A percentile compares a stretch with the other conserved stretches of the same genome.
These are phyloP conservation scores for Stenopsyche tienmushanensis DNA, from an alignment of 1,140 invertebrate genomes.

Conservation along the genomic window DNA sequence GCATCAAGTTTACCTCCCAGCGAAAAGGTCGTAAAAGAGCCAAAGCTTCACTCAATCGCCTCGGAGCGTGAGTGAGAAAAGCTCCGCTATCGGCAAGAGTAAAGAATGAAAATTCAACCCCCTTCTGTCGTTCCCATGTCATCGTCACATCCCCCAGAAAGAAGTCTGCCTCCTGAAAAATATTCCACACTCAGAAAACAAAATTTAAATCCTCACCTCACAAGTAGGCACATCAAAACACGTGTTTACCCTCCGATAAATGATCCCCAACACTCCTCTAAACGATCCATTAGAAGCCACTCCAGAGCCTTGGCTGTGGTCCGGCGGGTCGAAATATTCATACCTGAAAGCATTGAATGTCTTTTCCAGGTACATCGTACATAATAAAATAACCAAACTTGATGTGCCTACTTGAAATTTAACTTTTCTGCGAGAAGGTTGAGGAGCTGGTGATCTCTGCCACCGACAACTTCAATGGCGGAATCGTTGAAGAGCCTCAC, in stretches of 20 bases:
- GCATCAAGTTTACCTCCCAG: constrained; percentile 67
- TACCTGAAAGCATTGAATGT: constrained; percentile 56
- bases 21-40: constrained; percentile 69
- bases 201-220: neutral
- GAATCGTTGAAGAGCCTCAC: constrained; percentile 62
- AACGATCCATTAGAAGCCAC: constrained; percentile 63
- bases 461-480: constrained; percentile 62
- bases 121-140: constrained; percentile 65
- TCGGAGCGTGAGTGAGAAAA: constrained; percentile 69
- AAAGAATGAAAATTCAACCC: constrained; percentile 70
- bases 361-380: constrained; percentile 13
- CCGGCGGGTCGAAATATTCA: constrained; percentile 67
- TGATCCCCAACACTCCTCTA: constrained; percentile 66
- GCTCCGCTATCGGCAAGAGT: constrained; percentile 70
- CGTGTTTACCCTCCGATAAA: constrained; percentile 61
- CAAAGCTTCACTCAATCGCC: constrained; percentile 66
- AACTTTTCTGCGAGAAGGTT: constrained; percentile 61
- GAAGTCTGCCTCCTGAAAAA: constrained; percentile 63
- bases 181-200: constrained; percentile 2
- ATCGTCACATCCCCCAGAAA: constrained; percentile 69
- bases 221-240: neutral
- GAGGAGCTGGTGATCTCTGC: constrained; percentile 67
- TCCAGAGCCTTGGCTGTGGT: constrained; percentile 65
- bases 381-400: neutral
- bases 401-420: constrained; percentile 60